phyloP scores from a whole-genome alignment of 2,888 invertebrate species.

The Netelia inedita region DNA sequence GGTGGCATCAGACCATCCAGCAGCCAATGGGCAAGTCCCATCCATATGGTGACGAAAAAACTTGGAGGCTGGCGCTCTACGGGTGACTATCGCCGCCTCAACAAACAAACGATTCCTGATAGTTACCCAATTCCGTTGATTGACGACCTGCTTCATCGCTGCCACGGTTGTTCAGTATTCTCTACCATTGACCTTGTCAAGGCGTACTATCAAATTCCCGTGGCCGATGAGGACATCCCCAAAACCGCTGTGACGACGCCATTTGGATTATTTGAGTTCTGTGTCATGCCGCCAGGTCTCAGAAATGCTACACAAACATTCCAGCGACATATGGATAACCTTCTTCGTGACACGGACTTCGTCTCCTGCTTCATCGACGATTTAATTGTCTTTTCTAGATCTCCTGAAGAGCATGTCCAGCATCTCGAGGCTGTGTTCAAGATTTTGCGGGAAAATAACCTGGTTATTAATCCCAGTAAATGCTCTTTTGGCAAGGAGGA shows the following conservation, averaged over 20 bases:
- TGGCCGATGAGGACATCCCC: constrained; percentile 59
- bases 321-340: constrained; percentile 81
- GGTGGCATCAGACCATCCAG: no score
- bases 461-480: no score
- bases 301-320: constrained; percentile 80
- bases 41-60: no score
- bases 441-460: no score
- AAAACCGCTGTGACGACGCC: constrained; percentile 66
- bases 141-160: constrained; percentile 62
- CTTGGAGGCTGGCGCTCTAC: no score
- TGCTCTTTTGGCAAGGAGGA: no score
- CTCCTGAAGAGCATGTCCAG: constrained; percentile 41
- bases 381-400: no score
- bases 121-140: constrained; percentile 73
- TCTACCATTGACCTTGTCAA: constrained; percentile 72
- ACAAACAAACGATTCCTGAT: constrained; percentile 75
- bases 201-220: constrained; percentile 78
- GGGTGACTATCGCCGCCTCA: constrained; percentile 80
- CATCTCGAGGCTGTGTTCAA: no score
- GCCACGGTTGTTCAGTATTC: constrained; percentile 72
- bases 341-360: constrained; percentile 77
- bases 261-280: constrained; percentile 75
- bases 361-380: constrained; percentile 79
- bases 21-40: no score
- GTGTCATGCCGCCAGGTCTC: constrained; percentile 74